Evolutionary conservation across 2,797 vertebrate genomes (phyloP).

Genomic region (Phataginus tetradactyla): DNA sequence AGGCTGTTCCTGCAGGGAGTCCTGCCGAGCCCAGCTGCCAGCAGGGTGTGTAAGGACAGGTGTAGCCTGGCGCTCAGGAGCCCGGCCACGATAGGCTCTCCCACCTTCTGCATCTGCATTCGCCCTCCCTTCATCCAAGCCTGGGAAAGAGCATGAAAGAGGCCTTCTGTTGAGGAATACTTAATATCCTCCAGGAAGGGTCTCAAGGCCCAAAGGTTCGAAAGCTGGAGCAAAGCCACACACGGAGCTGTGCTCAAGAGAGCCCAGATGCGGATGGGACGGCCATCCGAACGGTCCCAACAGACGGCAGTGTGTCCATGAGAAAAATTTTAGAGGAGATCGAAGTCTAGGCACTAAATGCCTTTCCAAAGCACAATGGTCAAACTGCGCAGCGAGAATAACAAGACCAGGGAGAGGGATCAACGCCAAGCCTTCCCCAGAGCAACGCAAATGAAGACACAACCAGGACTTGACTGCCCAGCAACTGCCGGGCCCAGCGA

Average conservation of each 20-base stretch:
- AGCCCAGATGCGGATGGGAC: not conserved
- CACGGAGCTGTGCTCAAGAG: accelerated
- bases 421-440: not conserved
- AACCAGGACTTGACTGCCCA: not conserved
- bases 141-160: not conserved
- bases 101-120: not conserved
- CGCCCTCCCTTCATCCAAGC: not conserved
- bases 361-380: not conserved
- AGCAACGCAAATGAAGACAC: not conserved
- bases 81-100: not conserved
- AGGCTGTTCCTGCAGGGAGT: not conserved
- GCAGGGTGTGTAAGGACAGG: no score
- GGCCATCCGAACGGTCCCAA: accelerated
- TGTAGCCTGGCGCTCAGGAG: not conserved
- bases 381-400: not conserved
- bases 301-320: not conserved
- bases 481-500: not conserved
- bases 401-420: not conserved
- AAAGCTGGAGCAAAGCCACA: not conserved
- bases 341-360: not conserved
- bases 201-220: not conserved
- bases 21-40: not conserved
- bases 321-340: not conserved
- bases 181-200: not conserved
- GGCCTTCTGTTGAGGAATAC: not conserved